phyloP scores from a whole-genome alignment of 2,888 invertebrate species.

The Pristionchus entomophagus region DNA sequence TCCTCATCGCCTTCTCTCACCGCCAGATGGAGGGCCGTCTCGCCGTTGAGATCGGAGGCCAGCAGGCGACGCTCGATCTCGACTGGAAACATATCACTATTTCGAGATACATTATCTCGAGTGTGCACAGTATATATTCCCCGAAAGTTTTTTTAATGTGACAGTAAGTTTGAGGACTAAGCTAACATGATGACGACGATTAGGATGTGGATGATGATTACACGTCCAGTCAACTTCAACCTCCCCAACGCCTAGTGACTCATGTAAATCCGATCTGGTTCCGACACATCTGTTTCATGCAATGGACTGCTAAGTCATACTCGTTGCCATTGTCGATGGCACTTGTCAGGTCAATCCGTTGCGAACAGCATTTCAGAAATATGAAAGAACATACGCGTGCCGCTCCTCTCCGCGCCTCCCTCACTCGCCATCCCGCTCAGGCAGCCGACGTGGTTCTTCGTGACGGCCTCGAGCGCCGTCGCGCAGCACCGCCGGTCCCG shows the following conservation, averaged over 20 bases:
- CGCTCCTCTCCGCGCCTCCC: slow-evolving; percentile 29
- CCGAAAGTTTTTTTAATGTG: too few species aligned
- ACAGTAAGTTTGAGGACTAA: too few species aligned
- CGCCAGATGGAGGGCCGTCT: slow-evolving; percentile 63
- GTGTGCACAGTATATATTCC: background rate
- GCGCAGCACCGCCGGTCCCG: slow-evolving; percentile 31
- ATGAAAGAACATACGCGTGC: background rate
- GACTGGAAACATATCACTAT: background rate
- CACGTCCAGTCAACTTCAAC: too few species aligned
- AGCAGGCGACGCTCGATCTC: slow-evolving; percentile 50
- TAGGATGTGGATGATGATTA: too few species aligned
- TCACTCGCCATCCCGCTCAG: slow-evolving; percentile 38
- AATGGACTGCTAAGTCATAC: too few species aligned
- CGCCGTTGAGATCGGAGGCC: slow-evolving; percentile 59
- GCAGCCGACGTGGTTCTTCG: slow-evolving; percentile 21
- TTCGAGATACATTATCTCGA: background rate
- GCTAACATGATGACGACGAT: too few species aligned
- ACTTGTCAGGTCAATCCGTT: too few species aligned
- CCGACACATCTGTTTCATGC: too few species aligned
- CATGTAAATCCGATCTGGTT: too few species aligned
- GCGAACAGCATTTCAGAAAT: too few species aligned
- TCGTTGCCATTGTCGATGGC: too few species aligned
- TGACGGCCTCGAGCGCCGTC: slow-evolving; percentile 15
- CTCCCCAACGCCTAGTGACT: too few species aligned
- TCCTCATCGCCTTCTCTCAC: slow-evolving; percentile 60